phyloP scores from a whole-genome alignment of 2,113 vertebrate genomes.

The Megaceryle maxima region DNA sequence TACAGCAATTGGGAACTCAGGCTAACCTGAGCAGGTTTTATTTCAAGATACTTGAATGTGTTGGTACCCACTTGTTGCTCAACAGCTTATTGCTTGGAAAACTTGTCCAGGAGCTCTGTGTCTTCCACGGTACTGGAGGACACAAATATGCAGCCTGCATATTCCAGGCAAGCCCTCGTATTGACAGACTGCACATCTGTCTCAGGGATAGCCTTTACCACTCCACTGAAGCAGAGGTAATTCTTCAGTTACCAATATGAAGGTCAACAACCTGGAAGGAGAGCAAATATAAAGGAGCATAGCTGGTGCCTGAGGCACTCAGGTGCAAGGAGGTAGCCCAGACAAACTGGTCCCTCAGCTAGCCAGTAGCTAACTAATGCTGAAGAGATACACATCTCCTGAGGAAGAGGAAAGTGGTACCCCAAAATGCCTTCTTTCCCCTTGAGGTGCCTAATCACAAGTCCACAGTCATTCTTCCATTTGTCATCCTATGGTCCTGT shows the following conservation, averaged over 20 bases:
- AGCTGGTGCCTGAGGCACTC: neutral
- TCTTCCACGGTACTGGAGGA: neutral
- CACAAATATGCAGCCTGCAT: fast-evolving
- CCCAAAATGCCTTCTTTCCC: neutral
- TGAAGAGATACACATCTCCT: neutral
- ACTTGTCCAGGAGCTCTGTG: neutral
- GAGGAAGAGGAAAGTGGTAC: neutral
- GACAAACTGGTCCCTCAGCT: neutral
- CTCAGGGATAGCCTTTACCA: neutral
- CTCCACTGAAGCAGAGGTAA: neutral
- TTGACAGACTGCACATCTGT: neutral
- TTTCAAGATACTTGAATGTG: neutral
- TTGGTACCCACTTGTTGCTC: neutral
- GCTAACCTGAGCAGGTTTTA: neutral
- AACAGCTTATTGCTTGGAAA: neutral
- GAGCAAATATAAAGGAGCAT: neutral
- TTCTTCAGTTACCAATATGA: neutral
- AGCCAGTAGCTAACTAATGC: neutral
- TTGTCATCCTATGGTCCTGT: neutral
- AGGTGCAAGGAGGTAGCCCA: neutral
- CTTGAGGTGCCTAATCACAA: neutral
- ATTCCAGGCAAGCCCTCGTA: neutral
- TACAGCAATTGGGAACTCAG: neutral
- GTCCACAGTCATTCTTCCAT: neutral
- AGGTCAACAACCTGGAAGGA: neutral